These are phyloP conservation scores for Piezodorus guildinii DNA, from an alignment of 1,140 invertebrate genomes.

Conservation along the genomic window DNA sequence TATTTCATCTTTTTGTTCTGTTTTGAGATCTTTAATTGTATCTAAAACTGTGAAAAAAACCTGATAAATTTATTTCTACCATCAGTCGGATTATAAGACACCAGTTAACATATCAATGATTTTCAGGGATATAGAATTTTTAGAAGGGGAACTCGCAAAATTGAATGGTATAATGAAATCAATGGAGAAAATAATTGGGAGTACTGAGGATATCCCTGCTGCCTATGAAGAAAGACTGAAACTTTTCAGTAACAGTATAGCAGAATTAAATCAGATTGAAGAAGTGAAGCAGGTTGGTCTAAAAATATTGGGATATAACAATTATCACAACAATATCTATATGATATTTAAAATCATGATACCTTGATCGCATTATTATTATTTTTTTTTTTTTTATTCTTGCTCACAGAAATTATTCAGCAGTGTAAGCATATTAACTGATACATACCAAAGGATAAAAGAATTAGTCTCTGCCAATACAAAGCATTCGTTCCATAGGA, in stretches of 20 bases:
- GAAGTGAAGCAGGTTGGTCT: too few relatives aligned
- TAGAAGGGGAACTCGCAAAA: constrained; percentile 27
- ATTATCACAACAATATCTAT: too few relatives aligned
- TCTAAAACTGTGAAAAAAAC: too few relatives aligned
- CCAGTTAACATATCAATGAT: background rate
- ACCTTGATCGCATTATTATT: too few relatives aligned
- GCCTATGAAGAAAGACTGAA: background rate
- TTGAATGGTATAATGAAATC: constrained; percentile 26
- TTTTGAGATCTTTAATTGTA: too few relatives aligned
- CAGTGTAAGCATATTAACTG: background rate
- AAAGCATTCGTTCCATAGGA: background rate
- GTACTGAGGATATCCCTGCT: background rate
- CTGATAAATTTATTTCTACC: too few relatives aligned
- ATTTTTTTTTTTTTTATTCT: background rate
- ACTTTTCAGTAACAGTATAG: too few relatives aligned
- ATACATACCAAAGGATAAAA: background rate
- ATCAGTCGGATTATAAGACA: too few relatives aligned
- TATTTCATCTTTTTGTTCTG: too few relatives aligned
- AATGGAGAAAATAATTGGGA: constrained; percentile 23
- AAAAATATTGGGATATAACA: too few relatives aligned
- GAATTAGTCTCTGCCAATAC: background rate
- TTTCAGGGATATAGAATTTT: constrained; percentile 24
- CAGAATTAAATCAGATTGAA: too few relatives aligned
- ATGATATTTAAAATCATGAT: too few relatives aligned
- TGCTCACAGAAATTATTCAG: background rate